phyloP scores from a whole-genome alignment of 2,888 invertebrate species.

The Papilio protenor region DNA sequence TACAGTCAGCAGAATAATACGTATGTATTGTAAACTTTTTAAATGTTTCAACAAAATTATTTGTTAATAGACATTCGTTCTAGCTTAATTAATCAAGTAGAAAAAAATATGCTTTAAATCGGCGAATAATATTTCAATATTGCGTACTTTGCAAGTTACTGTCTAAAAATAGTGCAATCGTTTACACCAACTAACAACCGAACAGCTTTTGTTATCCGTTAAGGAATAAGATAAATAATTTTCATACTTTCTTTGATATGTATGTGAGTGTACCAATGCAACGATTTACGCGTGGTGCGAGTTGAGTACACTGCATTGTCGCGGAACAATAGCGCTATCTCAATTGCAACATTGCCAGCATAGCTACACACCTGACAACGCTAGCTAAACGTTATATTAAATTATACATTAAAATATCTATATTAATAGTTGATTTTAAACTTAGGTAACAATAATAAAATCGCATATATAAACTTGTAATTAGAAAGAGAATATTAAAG shows the following conservation, averaged over 20 bases:
- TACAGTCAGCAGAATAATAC: conserved; percentile 29
- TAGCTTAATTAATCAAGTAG: neutral
- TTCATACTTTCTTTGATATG: neutral
- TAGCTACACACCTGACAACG: neutral
- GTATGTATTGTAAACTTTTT: neutral
- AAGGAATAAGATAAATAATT: neutral
- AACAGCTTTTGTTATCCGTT: neutral
- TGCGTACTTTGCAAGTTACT: neutral
- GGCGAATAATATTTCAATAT: neutral
- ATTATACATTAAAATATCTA: neutral
- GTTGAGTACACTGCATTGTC: conserved; percentile 37
- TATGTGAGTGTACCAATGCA: conserved; percentile 28
- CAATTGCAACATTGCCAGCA: conserved; percentile 30
- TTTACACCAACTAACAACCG: neutral
- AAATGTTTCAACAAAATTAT: neutral
- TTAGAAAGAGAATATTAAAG: neutral
- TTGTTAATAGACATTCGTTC: neutral
- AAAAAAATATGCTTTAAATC: neutral
- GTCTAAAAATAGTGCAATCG: too few species aligned
- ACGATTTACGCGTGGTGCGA: conserved; percentile 37
- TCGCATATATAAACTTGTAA: too few species aligned
- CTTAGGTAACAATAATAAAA: too few species aligned
- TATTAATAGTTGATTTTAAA: too few species aligned
- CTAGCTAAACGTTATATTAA: neutral
- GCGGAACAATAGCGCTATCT: conserved; percentile 37